phyloP scores from a whole-genome alignment of 2,797 vertebrate genomes.

The Molothrus ater region DNA sequence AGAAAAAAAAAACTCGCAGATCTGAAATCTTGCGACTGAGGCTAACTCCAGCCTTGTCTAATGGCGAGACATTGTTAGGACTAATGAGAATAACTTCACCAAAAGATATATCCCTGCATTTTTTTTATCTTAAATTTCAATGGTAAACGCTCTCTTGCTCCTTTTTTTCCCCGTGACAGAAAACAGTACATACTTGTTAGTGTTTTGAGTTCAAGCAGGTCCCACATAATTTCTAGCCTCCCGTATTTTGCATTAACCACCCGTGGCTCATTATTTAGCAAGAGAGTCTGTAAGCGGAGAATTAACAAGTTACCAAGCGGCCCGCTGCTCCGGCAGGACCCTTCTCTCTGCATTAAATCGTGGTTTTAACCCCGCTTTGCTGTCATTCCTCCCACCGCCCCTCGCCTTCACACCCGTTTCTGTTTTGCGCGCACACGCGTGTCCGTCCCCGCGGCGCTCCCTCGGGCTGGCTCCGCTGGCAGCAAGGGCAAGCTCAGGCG shows the following conservation, averaged over 20 bases:
- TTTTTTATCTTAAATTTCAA: slow-evolving; percentile 36
- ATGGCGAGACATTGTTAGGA: slow-evolving; percentile 60
- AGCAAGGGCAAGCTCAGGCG: neutral
- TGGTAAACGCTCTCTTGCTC: neutral
- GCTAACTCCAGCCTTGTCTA: slow-evolving; percentile 63
- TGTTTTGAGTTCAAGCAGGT: neutral
- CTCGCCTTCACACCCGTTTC: neutral
- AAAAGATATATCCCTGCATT: slow-evolving; percentile 12
- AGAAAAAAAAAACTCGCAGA: neutral
- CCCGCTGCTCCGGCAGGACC: neutral
- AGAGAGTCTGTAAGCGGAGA: neutral
- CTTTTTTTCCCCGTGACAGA: neutral
- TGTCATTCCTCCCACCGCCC: neutral
- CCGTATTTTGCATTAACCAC: neutral
- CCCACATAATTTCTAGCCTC: neutral
- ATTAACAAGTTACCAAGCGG: neutral
- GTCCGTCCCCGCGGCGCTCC: neutral
- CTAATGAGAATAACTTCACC: slow-evolving; percentile 60
- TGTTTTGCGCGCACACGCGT: neutral
- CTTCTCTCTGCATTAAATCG: neutral
- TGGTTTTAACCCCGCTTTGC: neutral
- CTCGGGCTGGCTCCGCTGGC: neutral
- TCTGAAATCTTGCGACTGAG: slow-evolving; percentile 55
- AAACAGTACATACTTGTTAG: neutral
- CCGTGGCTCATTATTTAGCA: neutral